Evolutionary conservation across 1,140 invertebrate genomes (phyloP), one percentile per base, ranked within the genome.

Genomic region (Atopsyche davidsoni): DNA sequence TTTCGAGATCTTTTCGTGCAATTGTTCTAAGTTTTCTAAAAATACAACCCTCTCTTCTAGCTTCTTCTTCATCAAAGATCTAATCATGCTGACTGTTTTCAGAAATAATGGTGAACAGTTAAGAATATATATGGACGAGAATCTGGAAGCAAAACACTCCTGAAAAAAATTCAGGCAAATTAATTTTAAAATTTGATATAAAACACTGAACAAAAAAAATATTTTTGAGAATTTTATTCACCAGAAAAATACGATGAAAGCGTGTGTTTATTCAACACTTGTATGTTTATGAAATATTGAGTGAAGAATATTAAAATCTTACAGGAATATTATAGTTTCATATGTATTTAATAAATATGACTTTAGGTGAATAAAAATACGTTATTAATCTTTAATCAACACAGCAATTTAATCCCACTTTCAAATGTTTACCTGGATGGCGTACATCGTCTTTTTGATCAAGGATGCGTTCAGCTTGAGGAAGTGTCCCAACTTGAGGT

Each of bases 121-220:
- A 35, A 68, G 60, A 51, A 75, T 75, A 58, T 78, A 73, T 48
- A 77, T 66, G 13, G 69, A 69, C 55, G 73, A 73, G 48, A 77
- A 65, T 53, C 73, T 62, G 23, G 67, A 54, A 10, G 73, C 75
- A 49, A 75, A 75, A 10, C 69, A 68, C 55, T 75, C 70, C 75
- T 78, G 65, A 22, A 62, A 68, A 49, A 25, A 25, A 46, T 19
- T n/a, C 19, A 24, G 21, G 11, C n/a, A n/a, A n/a, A n/a, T n/a
- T n/a, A n/a, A n/a, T n/a, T n/a, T n/a, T n/a, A n/a, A n/a, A n/a
- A n/a, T n/a, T n/a, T n/a, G n/a, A n/a, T n/a, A n/a, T n/a, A n/a
- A n/a, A n/a, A n/a, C n/a, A n/a, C n/a, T n/a, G n/a, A n/a, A n/a
- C n/a, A n/a, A n/a, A n/a, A n/a, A n/a, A n/a, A n/a, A n/a, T n/a